Percentiles rank a stretch among this genome's conserved stretches.
These are phyloP conservation scores for Eueremaeus valkanovi DNA, from an alignment of 2,888 invertebrate species.

Conservation along the genomic window DNA sequence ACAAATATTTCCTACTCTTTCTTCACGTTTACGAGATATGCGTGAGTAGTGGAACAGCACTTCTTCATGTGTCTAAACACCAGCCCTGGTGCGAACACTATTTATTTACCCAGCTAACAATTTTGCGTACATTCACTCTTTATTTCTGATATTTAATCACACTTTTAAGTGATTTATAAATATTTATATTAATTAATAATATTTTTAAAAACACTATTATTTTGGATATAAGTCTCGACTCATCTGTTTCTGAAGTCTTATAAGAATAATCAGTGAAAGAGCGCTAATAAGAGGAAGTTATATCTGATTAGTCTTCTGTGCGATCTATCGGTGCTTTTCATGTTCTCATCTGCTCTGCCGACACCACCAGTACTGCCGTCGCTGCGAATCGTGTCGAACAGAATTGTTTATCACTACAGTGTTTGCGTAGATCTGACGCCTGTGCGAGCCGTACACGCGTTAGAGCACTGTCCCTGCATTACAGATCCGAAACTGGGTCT, in stretches of 20 bases:
- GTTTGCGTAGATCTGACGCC: slow-evolving; percentile 44
- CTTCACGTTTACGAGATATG: too few species aligned
- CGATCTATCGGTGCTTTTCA: neutral
- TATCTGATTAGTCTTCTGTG: too few species aligned
- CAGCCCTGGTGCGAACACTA: too few species aligned
- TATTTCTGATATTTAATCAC: too few species aligned
- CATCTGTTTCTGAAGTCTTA: neutral
- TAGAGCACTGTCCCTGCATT: slow-evolving; percentile 46
- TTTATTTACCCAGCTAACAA: too few species aligned
- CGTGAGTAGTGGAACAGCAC: too few species aligned
- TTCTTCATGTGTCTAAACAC: too few species aligned
- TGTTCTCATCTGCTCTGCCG: neutral
- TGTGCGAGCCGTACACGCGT: slow-evolving; percentile 45
- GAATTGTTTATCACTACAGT: neutral
- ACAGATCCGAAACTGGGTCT: slow-evolving; percentile 44
- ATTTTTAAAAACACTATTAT: too few species aligned
- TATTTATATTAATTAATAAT: too few species aligned
- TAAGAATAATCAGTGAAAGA: neutral
- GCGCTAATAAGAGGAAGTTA: neutral
- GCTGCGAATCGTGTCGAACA: neutral
- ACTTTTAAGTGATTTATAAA: too few species aligned
- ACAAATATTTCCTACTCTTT: too few species aligned
- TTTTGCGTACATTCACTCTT: too few species aligned
- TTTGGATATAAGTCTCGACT: neutral
- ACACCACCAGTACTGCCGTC: neutral